phyloP scores from a whole-genome alignment of 2,797 vertebrate species.

The Streptopelia turtur region DNA sequence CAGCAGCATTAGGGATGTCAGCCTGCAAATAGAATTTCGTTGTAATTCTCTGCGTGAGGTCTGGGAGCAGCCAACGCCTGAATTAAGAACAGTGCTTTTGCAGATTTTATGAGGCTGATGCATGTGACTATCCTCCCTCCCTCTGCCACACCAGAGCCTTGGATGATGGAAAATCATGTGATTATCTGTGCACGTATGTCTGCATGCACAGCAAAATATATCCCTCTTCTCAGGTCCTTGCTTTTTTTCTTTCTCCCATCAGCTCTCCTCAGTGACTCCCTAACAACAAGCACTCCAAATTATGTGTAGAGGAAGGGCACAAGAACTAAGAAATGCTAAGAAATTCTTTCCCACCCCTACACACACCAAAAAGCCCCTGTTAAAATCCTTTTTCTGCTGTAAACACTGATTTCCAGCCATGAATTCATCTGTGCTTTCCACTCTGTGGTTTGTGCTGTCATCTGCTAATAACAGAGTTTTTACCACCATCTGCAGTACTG shows the following conservation, averaged over 20 bases:
- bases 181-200: neutral
- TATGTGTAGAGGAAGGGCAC: neutral
- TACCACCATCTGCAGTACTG: neutral
- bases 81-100: constrained; percentile 54
- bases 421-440: neutral
- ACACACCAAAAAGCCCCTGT: neutral
- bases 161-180: neutral
- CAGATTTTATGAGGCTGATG: constrained; percentile 54
- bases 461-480: neutral
- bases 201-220: neutral
- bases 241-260: neutral
- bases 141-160: constrained; percentile 14
- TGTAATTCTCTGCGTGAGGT: constrained; percentile 56
- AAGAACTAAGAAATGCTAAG: too few species aligned
- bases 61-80: constrained; percentile 49
- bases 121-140: constrained; percentile 5
- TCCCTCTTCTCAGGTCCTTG: neutral
- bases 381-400: neutral
- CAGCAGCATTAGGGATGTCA: constrained; percentile 38
- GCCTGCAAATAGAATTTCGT: constrained; percentile 58
- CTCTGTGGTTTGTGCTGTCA: neutral
- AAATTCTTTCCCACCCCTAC: neutral
- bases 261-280: neutral
- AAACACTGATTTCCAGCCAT: neutral
- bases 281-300: neutral